Conservation (phyloP, 2,797 vertebrate genomes). For the Muraenolepis orangiensis region DNA sequence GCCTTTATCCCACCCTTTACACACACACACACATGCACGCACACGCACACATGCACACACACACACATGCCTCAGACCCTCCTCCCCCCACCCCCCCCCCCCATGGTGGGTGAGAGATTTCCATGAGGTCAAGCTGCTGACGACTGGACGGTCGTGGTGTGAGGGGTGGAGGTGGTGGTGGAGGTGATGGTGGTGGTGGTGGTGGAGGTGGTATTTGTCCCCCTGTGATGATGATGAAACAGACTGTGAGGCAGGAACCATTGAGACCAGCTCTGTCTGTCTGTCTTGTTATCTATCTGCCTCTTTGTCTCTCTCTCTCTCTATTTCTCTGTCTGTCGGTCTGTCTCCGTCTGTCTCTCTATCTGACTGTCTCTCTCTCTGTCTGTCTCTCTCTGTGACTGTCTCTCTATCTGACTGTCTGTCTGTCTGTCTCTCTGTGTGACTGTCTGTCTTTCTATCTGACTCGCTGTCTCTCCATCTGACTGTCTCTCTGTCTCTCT, state of each 20-base stretch:
- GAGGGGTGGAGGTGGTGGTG: background rate
- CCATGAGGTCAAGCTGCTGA: conserved; percentile 72
- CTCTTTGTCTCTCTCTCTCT: too few species aligned
- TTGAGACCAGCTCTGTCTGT: background rate
- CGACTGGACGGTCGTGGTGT: conserved; percentile 2
- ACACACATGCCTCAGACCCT: background rate
- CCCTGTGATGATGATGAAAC: background rate
- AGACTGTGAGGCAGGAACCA: background rate
- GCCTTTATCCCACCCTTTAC: background rate
- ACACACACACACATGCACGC: conserved; percentile 8
- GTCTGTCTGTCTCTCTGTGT: background rate
- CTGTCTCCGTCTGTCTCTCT: too few species aligned
- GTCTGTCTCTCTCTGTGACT: too few species aligned
- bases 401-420: too few species aligned
- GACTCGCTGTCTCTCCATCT: background rate
- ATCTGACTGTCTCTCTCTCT: too few species aligned
- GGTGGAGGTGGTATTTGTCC: conserved; percentile 28
- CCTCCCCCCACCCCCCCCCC: background rate
- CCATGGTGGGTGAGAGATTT: conserved; percentile 58
- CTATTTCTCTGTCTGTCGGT: too few species aligned
- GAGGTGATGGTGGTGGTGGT: conserved; percentile 45
- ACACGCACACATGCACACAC: conserved; percentile 13
- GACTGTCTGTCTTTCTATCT: background rate
- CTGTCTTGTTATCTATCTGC: background rate
- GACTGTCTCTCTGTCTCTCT: background rate